Base-by-base conservation (phyloP, 2,113 vertebrate genomes). In the Spheniscus mendiculus region DNA sequence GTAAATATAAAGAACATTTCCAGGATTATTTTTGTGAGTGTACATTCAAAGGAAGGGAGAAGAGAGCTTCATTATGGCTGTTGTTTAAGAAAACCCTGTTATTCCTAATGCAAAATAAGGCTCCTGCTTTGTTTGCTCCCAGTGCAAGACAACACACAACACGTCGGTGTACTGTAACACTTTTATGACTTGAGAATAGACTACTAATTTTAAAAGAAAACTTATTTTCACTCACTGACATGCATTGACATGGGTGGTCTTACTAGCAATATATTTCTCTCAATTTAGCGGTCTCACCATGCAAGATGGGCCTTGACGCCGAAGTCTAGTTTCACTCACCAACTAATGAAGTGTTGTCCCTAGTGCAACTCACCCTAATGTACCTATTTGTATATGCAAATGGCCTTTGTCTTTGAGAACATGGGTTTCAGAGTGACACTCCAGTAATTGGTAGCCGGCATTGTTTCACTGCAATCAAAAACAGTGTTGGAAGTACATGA, bases 221-320 rank as follows among this genome's bases (percentile, higher is more conserved):
- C 9, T 61, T 55, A 15, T 49, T 52, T 89, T 71, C 63, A 12
- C n/a, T 61, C 36, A 42, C 12, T 74, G n/a, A 50, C n/a, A 25
- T 29, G 29, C 0, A 1, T 10, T 70, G 45, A 40, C 14, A 8
- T 11, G 29, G 14, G 18, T 32, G 27, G 38, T 59, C 42, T 38
- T 47, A 45, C 11, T 29, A 77, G 25, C 13, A 67, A 80, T 8
- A 8, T 6, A 62, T 58, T 89, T 42, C 10, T 74, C 45, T 47
- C 19, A n/a, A 10, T 76, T 80, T 23, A 78, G 13, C 3, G 0
- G 17, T 73, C 56, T 87, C 38, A 32, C 12, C 18, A 18, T 21
- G 29, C 8, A 66, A 81, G 20, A 5, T 45, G 65, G 25, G 47
- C n/a, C 56, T 38, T 52, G 42, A 30, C 2, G 1, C 22, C 6